These are phyloP conservation scores for Fissipunctia ypsillon DNA, from an alignment of 2,888 invertebrate species.

Conservation along the genomic window DNA sequence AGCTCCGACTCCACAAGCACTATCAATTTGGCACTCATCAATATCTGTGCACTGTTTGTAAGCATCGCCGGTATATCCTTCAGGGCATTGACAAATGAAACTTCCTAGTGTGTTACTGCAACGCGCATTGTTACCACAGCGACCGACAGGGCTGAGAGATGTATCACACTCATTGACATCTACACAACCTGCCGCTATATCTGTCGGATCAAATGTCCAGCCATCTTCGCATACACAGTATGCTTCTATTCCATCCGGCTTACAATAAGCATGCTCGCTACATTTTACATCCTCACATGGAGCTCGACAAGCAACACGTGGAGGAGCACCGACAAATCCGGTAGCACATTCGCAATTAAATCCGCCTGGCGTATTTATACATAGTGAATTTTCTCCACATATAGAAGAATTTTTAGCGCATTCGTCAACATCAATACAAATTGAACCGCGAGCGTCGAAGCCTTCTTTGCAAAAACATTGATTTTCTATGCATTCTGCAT, in stretches of 20 bases:
- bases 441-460: slow-evolving; percentile 94
- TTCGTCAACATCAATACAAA: slow-evolving; percentile 96
- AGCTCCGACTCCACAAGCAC: slow-evolving; percentile 95
- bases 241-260: slow-evolving; percentile 96
- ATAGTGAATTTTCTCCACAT: slow-evolving; percentile 95
- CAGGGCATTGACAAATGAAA: slow-evolving; percentile 95
- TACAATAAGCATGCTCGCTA: slow-evolving; percentile 96
- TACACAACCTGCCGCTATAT: slow-evolving; percentile 97
- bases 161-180: slow-evolving; percentile 98
- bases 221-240: slow-evolving; percentile 98
- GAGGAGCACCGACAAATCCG: slow-evolving; percentile 96
- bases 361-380: slow-evolving; percentile 95
- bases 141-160: slow-evolving; percentile 94
- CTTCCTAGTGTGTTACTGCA: slow-evolving; percentile 95
- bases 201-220: slow-evolving; percentile 97
- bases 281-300: slow-evolving; percentile 98
- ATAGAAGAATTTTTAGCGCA: slow-evolving; percentile 89
- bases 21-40: slow-evolving; percentile 94
- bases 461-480: slow-evolving; percentile 97
- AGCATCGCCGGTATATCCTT: slow-evolving; percentile 96
- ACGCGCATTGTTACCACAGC: slow-evolving; percentile 95
- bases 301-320: slow-evolving; percentile 94
- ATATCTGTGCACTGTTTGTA: slow-evolving; percentile 95
- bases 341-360: slow-evolving; percentile 95
- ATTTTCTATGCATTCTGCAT: slow-evolving; percentile 96